Conservation (phyloP, 35 echinoderm and acorn worm genomes). For the Hemicentrotus pulcherrimus region DNA sequence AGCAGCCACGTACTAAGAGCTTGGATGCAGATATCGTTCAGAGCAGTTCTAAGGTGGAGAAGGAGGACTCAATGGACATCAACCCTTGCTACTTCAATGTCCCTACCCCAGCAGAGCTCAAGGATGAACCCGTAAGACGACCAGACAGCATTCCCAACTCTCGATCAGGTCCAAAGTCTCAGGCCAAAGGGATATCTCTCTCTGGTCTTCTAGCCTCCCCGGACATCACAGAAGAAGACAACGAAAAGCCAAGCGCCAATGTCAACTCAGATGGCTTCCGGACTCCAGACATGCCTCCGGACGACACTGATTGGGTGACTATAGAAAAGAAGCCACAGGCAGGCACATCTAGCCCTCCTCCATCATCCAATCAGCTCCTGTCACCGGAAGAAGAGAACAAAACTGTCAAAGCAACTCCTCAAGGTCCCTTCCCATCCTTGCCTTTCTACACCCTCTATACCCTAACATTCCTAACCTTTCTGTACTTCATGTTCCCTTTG, state of each 20-base stretch:
- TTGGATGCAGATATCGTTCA: constrained; percentile 42
- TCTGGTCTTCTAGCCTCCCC: constrained; percentile 79
- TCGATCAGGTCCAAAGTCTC: constrained; percentile 32
- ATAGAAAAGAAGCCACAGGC: constrained; percentile 18
- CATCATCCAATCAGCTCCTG: neutral
- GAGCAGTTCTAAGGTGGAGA: neutral
- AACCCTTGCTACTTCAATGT: constrained; percentile 85
- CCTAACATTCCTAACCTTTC: constrained; percentile 62
- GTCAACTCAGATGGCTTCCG: constrained; percentile 11
- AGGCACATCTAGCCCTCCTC: constrained; percentile 20
- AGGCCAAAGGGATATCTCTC: constrained; percentile 63
- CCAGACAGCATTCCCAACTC: constrained; percentile 4
- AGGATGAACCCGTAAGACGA: constrained; percentile 69
- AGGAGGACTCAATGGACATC: constrained; percentile 61
- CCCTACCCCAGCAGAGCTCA: constrained; percentile 87
- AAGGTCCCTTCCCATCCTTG: neutral
- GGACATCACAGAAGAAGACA: constrained; percentile 45
- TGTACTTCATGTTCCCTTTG: constrained; percentile 73
- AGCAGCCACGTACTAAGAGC: constrained; percentile 41
- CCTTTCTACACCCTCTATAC: constrained; percentile 48
- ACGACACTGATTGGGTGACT: constrained; percentile 4
- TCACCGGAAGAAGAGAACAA: constrained; percentile 35
- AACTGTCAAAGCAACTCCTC: neutral
- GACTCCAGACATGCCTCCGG: constrained; percentile 41
- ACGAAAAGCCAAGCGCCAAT: neutral